phyloP scores from a whole-genome alignment of 2,113 vertebrate genomes.

The Nansenia antarctica region DNA sequence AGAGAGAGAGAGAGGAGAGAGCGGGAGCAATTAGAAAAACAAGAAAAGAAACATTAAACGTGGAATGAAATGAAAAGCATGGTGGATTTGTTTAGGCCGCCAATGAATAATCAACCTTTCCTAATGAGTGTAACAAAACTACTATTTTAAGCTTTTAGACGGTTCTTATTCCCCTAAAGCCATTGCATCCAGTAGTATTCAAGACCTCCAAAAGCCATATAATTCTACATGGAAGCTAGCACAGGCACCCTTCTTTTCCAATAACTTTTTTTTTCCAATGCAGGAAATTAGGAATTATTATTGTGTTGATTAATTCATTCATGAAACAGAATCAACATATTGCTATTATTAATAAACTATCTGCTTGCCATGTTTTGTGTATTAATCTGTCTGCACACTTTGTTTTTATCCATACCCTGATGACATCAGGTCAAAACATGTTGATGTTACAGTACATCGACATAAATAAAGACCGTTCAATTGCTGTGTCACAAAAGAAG shows the following conservation, averaged over 20 bases:
- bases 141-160: slow-evolving; percentile 26
- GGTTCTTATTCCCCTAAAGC: slow-evolving; percentile 16
- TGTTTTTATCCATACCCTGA: no score
- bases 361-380: no score
- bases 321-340: slow-evolving; percentile 2
- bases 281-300: background rate
- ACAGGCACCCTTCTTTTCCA: background rate
- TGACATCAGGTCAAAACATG: no score
- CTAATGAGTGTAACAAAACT: slow-evolving; percentile 37
- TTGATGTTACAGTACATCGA: no score
- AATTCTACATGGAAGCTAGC: background rate
- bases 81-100: slow-evolving; percentile 28
- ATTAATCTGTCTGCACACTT: no score
- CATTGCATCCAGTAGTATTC: background rate
- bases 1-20: slow-evolving; percentile 17
- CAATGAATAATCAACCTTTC: slow-evolving; percentile 35
- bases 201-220: slow-evolving; percentile 2
- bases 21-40: slow-evolving; percentile 39
- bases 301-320: slow-evolving; percentile 19
- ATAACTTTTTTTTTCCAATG: slow-evolving; percentile 1
- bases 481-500: no score
- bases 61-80: slow-evolving; percentile 38
- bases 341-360: no score
- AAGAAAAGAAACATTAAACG: slow-evolving; percentile 32
- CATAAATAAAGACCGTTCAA: no score